These are phyloP conservation scores for Drosophila insularis DNA, from an alignment of 1,140 invertebrate species.

Conservation along the genomic window DNA sequence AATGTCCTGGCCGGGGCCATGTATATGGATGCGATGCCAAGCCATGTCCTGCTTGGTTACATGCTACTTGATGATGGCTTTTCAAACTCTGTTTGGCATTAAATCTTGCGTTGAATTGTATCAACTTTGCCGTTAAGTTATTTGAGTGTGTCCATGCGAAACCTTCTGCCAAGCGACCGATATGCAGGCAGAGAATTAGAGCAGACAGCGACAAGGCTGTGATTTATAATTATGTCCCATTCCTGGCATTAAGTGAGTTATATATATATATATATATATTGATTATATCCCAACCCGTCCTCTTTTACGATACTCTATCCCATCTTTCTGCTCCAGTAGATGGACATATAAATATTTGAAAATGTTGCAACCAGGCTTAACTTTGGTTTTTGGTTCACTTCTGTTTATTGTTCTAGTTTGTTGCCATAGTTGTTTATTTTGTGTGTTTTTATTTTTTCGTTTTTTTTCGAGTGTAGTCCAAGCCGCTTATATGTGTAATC, in stretches of 20 bases:
- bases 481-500: slow-evolving; percentile 71
- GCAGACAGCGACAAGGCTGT: slow-evolving; percentile 31
- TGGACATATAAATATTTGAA: slow-evolving; percentile 61
- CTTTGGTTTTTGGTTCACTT: slow-evolving; percentile 21
- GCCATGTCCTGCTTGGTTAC: slow-evolving; percentile 51
- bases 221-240: slow-evolving; percentile 64
- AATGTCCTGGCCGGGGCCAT: slow-evolving; percentile 51
- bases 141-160: slow-evolving; percentile 63
- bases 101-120: slow-evolving; percentile 56
- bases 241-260: slow-evolving; percentile 54
- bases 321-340: slow-evolving; percentile 41
- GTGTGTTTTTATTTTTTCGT: no score
- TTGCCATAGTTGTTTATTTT: slow-evolving; percentile 29
- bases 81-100: slow-evolving; percentile 66
- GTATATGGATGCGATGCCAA: slow-evolving; percentile 42
- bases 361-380: slow-evolving; percentile 37
- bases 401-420: slow-evolving; percentile 40
- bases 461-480: slow-evolving; percentile 36
- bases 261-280: slow-evolving; percentile 14
- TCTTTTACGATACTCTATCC: neutral
- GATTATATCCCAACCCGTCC: slow-evolving; percentile 20
- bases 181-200: slow-evolving; percentile 13
- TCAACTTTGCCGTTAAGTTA: slow-evolving; percentile 73
- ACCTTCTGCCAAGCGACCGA: slow-evolving; percentile 1
- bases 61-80: slow-evolving; percentile 69